These are phyloP conservation scores for Oryzias sinensis DNA, from an alignment of 2,797 vertebrate species.

Conservation along the genomic window DNA sequence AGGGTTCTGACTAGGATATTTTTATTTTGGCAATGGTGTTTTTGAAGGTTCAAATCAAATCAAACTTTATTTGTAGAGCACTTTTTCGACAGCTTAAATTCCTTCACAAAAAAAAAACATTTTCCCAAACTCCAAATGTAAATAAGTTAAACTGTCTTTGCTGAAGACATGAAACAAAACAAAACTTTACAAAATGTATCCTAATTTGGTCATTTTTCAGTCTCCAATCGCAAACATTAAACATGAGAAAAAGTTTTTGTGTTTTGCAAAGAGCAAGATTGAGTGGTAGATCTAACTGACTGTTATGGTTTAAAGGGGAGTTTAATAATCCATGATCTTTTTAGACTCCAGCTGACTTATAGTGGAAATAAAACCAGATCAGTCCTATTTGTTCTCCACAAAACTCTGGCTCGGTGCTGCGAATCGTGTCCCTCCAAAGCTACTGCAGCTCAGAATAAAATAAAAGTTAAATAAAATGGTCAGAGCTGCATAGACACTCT, in stretches of 20 bases:
- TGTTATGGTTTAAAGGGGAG: not conserved
- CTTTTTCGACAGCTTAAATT: too few relatives aligned
- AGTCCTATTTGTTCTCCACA: not conserved
- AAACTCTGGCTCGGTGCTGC: conserved; percentile 2
- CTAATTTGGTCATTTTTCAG: too few relatives aligned
- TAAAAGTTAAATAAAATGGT: conserved; percentile 5
- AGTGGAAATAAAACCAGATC: conserved; percentile 8
- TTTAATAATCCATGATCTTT: conserved; percentile 25
- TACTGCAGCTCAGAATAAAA: conserved; percentile 4
- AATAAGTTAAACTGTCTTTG: too few relatives aligned
- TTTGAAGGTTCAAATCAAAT: too few relatives aligned
- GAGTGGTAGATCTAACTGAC: conserved; percentile 1
- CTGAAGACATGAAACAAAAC: too few relatives aligned
- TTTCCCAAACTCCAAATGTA: too few relatives aligned
- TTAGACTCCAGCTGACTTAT: conserved; percentile 2
- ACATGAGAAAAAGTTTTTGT: not conserved
- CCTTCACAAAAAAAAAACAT: too few relatives aligned
- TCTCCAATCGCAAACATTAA: not conserved
- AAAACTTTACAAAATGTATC: too few relatives aligned
- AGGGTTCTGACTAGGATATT: too few relatives aligned
- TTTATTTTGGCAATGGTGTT: too few relatives aligned
- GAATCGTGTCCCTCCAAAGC: conserved; percentile 6
- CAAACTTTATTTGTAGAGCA: too few relatives aligned
- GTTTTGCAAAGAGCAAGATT: not conserved
- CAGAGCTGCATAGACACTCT: conserved; percentile 2